Base-by-base conservation (phyloP, 2,888 invertebrate species). In the Rhagophthalmus giganteus region DNA sequence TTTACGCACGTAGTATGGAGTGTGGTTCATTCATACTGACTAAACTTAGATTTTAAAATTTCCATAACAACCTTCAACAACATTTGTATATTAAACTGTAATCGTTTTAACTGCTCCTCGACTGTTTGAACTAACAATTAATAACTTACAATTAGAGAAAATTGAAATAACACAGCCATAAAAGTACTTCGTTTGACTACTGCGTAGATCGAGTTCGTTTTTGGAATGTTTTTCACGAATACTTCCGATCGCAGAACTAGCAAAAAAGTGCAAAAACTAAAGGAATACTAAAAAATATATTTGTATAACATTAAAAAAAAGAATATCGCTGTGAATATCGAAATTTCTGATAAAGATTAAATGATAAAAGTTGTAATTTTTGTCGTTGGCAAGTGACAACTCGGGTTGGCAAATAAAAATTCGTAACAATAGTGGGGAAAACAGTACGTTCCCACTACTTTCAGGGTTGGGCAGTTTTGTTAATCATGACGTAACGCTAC, bases 1-100 rank as follows among this genome's bases (percentile, higher is more conserved):
- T 80, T 78, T 79, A 81, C 81, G 81, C 81, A 75, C 66, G 66
- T 62, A 60, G 57, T 60, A 58, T 55, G 62, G 64, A 66, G 66
- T 64, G 66, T 66, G 64, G 65, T 70, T 68, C 70, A 70, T 72
- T 70, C 70, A 70, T 70, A 59, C 61, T 44, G 44, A 54, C 16
- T 38, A 9, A 25, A 28, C 35, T 33, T 37, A 40, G 16, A 41
- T 41, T 47, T 47, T 37, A 41, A 52, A 35, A 47, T 51, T 44
- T 27, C 45, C 47, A 47, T 47, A 52, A 52, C 52, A 47, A 52
- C 46, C 15, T 16, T 16, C 40, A 27, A 42, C 41, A 30, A 34
- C n/a, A 8, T 28, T 25, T 14, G 11, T 8, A 34, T 25, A 45
- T 34, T 33, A 11, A 30, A 9, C 11, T 8, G 13, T 12, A 10